Percentiles rank a stretch among this genome's conserved stretches.
These are phyloP conservation scores for Xestia xanthographa DNA, from an alignment of 2,888 invertebrate species.

Conservation along the genomic window DNA sequence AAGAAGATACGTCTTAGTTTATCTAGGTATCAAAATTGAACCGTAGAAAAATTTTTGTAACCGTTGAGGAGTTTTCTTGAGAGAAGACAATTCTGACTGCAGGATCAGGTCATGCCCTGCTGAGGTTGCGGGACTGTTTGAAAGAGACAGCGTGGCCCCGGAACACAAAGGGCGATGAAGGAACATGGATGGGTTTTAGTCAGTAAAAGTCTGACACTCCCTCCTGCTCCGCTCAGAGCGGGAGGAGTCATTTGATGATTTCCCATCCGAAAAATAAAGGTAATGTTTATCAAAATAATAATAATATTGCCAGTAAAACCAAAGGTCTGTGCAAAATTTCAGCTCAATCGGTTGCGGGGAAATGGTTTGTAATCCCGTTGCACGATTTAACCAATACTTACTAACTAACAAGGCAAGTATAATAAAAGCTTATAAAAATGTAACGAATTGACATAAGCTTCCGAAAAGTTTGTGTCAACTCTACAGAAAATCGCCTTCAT, in stretches of 20 bases:
- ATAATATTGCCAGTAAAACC: background rate
- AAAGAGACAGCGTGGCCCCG: no score
- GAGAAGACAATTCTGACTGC: background rate
- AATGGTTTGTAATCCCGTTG: background rate
- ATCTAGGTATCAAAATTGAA: no score
- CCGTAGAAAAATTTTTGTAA: background rate
- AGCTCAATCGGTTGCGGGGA: background rate
- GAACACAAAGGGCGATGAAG: no score
- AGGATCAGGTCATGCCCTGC: no score
- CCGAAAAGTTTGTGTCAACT: background rate
- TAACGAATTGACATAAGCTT: background rate
- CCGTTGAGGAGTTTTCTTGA: background rate
- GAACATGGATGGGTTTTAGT: no score
- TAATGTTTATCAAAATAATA: background rate
- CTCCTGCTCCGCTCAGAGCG: no score
- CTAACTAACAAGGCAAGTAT: background rate
- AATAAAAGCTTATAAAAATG: background rate
- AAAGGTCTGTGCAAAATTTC: background rate
- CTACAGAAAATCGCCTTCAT: background rate
- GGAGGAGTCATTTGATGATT: no score
- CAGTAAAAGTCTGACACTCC: no score
- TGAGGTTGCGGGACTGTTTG: no score
- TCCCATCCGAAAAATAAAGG: no score
- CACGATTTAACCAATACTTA: background rate
- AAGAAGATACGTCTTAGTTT: no score